Base-by-base conservation (phyloP, 2,797 vertebrate genomes). In the Macropodus opercularis region DNA sequence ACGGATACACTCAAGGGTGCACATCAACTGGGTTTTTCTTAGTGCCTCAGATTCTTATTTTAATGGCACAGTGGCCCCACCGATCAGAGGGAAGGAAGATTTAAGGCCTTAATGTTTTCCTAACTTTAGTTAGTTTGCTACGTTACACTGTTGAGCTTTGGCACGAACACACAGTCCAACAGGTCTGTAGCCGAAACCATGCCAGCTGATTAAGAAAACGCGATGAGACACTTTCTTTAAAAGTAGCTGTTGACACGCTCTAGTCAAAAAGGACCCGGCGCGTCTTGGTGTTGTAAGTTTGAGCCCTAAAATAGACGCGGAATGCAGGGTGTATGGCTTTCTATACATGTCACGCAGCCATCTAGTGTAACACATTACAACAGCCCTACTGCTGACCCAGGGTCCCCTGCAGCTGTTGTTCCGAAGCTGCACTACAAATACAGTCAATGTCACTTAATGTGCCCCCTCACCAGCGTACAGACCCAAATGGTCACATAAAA, bases 291-390 rank as follows among this genome's bases (percentile, higher is more conserved):
- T 66, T 78, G 67, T 75, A 75, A 39, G 74, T 42, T 65, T 32
- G 64, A 27, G 56, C 47, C 62, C 58, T 63, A 62, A 88, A 87
- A 80, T 86, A 87, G 69, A 67, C 26, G 7, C 23, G 78, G 81
- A 81, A 79, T 70, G 75, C 32, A 15, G 70, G 42, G 35, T 36
- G 35, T 36, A 43, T 42, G 42, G 39, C 43, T 77, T 85, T 85
- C 69, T 74, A 85, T 84, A 80, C 67, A 32, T 80, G 75, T 62
- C 35, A 36, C 17, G 35, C 3, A 85, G 81, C 67, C 39, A 51
- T 79, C 77, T 60, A 72, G 84, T 66, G 57, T 51, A 60, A 82
- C 73, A 77, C 58, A 82, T 80, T 54, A 74, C 58, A 63, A 51
- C 52, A 63, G 59, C 27, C 69, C 34, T 42, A 7, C 43, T 49